phyloP scores from a whole-genome alignment of 2,113 vertebrate species.

The Lycaon pictus region DNA sequence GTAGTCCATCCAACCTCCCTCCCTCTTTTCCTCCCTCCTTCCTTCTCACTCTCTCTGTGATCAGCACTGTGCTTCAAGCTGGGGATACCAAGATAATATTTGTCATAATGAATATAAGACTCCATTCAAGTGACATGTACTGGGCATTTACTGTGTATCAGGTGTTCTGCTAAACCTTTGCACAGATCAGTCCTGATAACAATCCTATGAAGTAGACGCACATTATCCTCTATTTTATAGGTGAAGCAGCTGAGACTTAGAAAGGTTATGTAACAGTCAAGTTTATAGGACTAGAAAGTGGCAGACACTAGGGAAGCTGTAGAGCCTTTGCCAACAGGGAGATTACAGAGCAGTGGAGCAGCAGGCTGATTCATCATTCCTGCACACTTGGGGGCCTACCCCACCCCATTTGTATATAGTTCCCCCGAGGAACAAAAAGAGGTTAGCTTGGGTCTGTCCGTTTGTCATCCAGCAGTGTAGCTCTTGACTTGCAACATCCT shows the following conservation, averaged over 20 bases:
- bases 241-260: neutral
- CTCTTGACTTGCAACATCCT: neutral
- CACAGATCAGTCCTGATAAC: neutral
- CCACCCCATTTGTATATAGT: neutral
- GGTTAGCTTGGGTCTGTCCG: neutral
- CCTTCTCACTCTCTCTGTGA: neutral
- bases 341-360: neutral
- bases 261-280: neutral
- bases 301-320: neutral
- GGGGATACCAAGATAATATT: neutral
- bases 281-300: neutral
- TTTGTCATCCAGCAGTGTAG: neutral
- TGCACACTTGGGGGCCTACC: neutral
- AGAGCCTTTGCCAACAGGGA: neutral
- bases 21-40: neutral
- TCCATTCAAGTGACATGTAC: neutral
- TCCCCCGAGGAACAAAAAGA: neutral
- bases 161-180: neutral
- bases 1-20: no score
- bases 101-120: neutral
- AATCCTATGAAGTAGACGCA: neutral
- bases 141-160: neutral
- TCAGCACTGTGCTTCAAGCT: neutral
- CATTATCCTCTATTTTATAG: neutral
- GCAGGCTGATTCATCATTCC: neutral